These are phyloP conservation scores for Cebidichthys violaceus DNA, from an alignment of 2,113 vertebrate species.

Conservation along the genomic window DNA sequence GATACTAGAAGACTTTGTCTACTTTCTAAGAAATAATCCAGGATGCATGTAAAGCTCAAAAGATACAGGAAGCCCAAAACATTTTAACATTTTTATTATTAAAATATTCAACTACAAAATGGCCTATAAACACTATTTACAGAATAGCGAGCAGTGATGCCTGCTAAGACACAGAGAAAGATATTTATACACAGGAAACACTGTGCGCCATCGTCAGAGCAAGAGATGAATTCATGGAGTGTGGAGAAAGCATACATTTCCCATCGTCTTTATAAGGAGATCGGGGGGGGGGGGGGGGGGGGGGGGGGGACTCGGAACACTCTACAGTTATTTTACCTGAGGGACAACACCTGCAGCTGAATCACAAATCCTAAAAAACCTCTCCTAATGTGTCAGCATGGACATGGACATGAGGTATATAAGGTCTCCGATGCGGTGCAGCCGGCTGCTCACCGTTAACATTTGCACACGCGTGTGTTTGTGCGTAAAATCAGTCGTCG, in stretches of 20 bases:
- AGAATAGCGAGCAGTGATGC: constrained; percentile 75
- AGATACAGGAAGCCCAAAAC: constrained; percentile 19
- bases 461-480: constrained; percentile 35
- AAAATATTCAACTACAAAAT: constrained; percentile 89
- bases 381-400: constrained; percentile 74
- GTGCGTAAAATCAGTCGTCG: constrained; percentile 23
- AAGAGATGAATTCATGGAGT: constrained; percentile 50
- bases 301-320: constrained; percentile 21
- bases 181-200: constrained; percentile 73
- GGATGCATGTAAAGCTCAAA: background rate
- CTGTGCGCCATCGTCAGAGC: constrained; percentile 58
- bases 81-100: constrained; percentile 87
- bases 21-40: background rate
- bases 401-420: constrained; percentile 80
- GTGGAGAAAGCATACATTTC: constrained; percentile 41
- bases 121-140: constrained; percentile 88
- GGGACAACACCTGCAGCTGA: constrained; percentile 77
- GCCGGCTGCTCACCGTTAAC: constrained; percentile 41
- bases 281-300: background rate
- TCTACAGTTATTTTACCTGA: constrained; percentile 78
- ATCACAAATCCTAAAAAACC: constrained; percentile 60
- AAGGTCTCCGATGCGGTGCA: constrained; percentile 49
- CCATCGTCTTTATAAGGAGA: constrained; percentile 41
- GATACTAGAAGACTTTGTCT: background rate
- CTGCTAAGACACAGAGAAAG: constrained; percentile 70